Evolutionary conservation across 2,888 invertebrate species (phyloP), one percentile per base, ranked within the genome.

Genomic region (Chrysodeixis includens): DNA sequence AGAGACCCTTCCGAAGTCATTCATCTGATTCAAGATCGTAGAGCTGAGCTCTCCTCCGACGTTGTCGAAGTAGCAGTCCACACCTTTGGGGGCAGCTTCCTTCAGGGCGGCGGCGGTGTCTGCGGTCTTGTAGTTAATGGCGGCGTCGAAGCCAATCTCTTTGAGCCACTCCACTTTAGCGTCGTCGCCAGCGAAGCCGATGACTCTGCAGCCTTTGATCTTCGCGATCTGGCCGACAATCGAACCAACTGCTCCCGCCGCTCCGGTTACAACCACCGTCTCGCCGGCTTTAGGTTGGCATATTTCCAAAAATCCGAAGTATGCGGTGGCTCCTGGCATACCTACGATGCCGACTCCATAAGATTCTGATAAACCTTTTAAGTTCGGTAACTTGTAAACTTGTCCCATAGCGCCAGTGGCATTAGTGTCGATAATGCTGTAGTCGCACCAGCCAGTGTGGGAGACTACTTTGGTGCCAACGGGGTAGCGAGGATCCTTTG

Each of bases 51-150:
- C 96, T 7, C 97, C 97, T 30, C 97, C 97, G 16, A 97, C 97
- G 86, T 97, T 97, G 83, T 97, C 97, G 85, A 97, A 97, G 84
- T 96, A 97, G 81, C 97, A 96, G 83, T 97, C 97, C 0, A 97
- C 90, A 12, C 97, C 97, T n/a, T 96, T 90, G 0, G 97, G 97
- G 2, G 82, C 82, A 6, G 82, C 83, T 73, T 65, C 51, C 18
- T 95, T 95, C 22, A 97, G 88, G 9, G 95, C 95, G 12, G 96
- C 76, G 74, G 96, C 86, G 18, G 89, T 55, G 44, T 82, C 76
- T 6, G 68, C 93, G 14, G 94, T 96, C 87, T 97, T 97, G 87
- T 97, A 97, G 90, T 97, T 97, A 74, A 97, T 96, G 3, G 95
- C 97, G 77, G 95, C 90, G 85, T 97, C 97, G 82, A 97, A 97